Base-by-base conservation (phyloP, 1,140 invertebrate species). In the Drosophila azteca region DNA sequence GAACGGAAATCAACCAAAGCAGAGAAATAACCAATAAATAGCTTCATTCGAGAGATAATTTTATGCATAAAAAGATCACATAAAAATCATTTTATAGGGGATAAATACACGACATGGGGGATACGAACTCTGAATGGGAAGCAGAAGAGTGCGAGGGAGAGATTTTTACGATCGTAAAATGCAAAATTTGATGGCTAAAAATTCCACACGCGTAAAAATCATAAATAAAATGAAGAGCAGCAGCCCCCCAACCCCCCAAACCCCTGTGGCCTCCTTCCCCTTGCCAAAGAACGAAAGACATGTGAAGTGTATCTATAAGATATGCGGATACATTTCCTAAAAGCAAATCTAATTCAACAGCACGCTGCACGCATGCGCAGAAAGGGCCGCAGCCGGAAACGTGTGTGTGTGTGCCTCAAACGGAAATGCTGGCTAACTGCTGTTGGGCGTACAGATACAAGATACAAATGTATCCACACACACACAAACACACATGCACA, bases 201-300 rank as follows among this genome's bases (percentile, higher is more conserved):
- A 85, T 85, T 77, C 78, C 62, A 69, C 39, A 65, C 78, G 82
- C 82, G 78, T 85, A 82, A 65, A 68, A 81, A 82, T 75, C 82
- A 77, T 87, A 85, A 87, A 85, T 85, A 85, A 85, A 87, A 31
- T 82, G 75, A 87, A 75, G 74, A 85, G 74, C 82, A 84, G 63
- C 22, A 39, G 76, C 70, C 79, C 73, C 45, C 13, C 63, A 78
- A 77, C 81, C 81, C 22, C 45, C 13, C 63, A 78, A 77, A 77
- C 81, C 22, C 1, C 22, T 20, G 0, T 20, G 17, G 1, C 17
- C 17, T 1, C 17, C 17, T 20, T 20, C 79, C 73, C 45, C n/a
- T 51, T 8, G 9, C 29, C 29, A 31, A 31, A 87, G 81, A 87
- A 74, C 78, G 63, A 78, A 81, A 68, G 45, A 46, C 64, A 41